Conservation (phyloP, 2,888 invertebrate genomes). For the Erebia aethiops region DNA sequence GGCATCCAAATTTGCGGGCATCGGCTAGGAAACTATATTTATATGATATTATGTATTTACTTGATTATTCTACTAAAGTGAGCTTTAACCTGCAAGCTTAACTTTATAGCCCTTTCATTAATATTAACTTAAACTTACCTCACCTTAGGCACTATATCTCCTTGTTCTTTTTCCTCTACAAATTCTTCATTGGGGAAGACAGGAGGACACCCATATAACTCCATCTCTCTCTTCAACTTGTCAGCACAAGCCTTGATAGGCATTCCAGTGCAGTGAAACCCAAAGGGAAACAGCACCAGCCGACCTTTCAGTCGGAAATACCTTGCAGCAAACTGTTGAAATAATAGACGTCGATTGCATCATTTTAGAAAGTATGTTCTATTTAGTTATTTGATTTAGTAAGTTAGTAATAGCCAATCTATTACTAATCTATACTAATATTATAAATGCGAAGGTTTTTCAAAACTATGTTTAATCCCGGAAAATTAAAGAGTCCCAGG, state of each 20-base stretch:
- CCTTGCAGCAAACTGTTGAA: constrained; percentile 91
- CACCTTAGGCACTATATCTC: constrained; percentile 83
- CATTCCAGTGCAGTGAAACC: constrained; percentile 99
- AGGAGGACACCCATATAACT: constrained; percentile 95
- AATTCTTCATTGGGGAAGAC: constrained; percentile 88
- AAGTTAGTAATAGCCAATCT: too few species aligned
- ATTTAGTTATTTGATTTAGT: too few species aligned
- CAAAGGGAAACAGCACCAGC: constrained; percentile 97
- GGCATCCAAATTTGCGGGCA: too few species aligned
- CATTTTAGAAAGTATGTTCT: background rate
- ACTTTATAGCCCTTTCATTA: too few species aligned
- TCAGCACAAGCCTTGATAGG: constrained; percentile 99
- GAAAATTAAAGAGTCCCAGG: too few species aligned
- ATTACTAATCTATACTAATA: too few species aligned
- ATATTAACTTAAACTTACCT: background rate
- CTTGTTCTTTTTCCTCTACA: constrained; percentile 74
- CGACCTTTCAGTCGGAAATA: constrained; percentile 97
- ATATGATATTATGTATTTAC: too few species aligned
- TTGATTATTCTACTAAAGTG: too few species aligned
- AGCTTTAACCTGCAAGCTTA: too few species aligned
- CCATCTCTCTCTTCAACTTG: constrained; percentile 96
- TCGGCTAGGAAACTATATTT: too few species aligned
- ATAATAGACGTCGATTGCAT: background rate
- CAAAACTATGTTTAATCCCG: too few species aligned
- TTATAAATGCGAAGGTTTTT: too few species aligned